Percentiles rank a stretch among this genome's conserved stretches.
Conservation (phyloP, 1,140 invertebrate species). For the Drosophila melanica region DNA sequence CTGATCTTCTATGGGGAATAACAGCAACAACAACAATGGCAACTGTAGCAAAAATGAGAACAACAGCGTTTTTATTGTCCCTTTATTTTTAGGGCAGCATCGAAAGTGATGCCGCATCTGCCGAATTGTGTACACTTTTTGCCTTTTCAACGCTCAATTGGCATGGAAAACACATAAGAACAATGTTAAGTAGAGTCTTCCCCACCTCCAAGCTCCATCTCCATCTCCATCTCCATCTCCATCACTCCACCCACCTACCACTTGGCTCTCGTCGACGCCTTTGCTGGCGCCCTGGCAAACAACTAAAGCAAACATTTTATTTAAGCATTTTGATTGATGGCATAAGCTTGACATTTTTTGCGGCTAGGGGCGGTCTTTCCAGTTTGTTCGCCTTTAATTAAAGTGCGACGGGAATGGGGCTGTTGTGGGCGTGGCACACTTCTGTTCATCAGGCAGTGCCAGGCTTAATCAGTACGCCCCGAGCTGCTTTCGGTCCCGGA, state of each 20-base stretch:
- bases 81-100: constrained; percentile 60
- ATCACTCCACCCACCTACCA: background rate
- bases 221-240: background rate
- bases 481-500: constrained; percentile 29
- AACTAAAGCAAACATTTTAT: constrained; percentile 78
- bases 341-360: constrained; percentile 69
- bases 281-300: constrained; percentile 36
- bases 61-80: constrained; percentile 64
- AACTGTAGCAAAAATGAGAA: constrained; percentile 1
- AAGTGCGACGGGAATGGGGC: constrained; percentile 44
- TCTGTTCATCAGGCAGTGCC: constrained; percentile 49
- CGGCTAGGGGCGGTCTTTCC: constrained; percentile 24
- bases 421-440: constrained; percentile 36
- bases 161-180: constrained; percentile 65
- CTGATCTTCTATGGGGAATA: constrained; percentile 5
- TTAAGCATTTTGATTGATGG: constrained; percentile 81
- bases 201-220: background rate
- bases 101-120: constrained; percentile 41
- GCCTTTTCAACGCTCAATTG: constrained; percentile 38
- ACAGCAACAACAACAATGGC: constrained; percentile 25
- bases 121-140: constrained; percentile 28
- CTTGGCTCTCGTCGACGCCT: too few relatives aligned
- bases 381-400: constrained; percentile 74
- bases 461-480: constrained; percentile 51
- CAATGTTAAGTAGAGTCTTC: constrained; percentile 32